Percentiles rank a stretch among this genome's conserved stretches.
Conservation (phyloP, 2,797 vertebrate genomes). For the Podargus strigoides region DNA sequence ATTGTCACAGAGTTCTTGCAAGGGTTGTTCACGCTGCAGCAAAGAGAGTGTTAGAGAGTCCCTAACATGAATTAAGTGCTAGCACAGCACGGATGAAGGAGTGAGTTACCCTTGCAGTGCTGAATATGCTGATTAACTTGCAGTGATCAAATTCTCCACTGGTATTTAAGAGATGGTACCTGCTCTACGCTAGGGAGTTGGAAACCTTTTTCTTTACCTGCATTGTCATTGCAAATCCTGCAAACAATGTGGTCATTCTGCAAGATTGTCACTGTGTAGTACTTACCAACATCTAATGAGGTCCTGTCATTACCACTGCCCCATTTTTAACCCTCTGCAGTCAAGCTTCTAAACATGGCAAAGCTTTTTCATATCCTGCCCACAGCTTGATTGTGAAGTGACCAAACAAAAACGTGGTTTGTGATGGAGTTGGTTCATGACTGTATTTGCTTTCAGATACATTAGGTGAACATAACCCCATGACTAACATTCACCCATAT, state of each 20-base stretch:
- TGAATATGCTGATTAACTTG: neutral
- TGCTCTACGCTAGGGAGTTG: neutral
- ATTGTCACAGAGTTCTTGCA: neutral
- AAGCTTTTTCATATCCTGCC: neutral
- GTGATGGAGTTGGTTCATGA: neutral
- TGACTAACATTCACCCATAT: neutral
- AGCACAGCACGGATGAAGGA: neutral
- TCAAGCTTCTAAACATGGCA: neutral
- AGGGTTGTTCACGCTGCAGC: neutral
- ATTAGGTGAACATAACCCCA: neutral
- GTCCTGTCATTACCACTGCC: neutral
- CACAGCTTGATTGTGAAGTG: neutral
- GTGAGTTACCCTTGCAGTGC: neutral
- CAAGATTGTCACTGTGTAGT: neutral
- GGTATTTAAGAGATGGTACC: neutral
- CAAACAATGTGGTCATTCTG: neutral
- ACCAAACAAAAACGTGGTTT: neutral
- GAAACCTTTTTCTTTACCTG: neutral
- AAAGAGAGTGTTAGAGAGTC: neutral
- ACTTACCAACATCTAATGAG: neutral
- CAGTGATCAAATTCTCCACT: neutral
- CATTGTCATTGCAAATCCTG: neutral
- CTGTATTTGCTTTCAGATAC: neutral
- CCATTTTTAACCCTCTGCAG: neutral
- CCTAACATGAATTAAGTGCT: neutral